phyloP scores from a whole-genome alignment of 2,888 invertebrate species.

The Uropetala carovei region DNA sequence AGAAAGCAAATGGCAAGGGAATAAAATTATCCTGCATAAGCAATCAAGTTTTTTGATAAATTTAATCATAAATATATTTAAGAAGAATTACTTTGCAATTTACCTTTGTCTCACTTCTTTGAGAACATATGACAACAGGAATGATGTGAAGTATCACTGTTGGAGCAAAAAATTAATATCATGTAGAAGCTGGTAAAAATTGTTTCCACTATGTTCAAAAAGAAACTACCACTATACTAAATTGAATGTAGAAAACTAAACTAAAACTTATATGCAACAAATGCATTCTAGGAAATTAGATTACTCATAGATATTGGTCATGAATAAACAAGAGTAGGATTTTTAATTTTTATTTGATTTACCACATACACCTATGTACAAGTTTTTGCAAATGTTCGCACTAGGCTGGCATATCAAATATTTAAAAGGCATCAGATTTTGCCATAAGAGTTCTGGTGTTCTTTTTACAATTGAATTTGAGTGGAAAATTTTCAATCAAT shows the following conservation, averaged over 20 bases:
- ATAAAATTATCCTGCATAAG: too few species aligned
- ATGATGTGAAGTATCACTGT: too few species aligned
- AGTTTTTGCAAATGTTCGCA: slow-evolving; percentile 55
- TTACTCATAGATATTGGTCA: background rate
- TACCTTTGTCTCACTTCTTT: too few species aligned
- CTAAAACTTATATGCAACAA: background rate
- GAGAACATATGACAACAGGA: too few species aligned
- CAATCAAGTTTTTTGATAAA: too few species aligned
- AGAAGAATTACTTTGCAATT: too few species aligned
- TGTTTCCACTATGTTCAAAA: too few species aligned
- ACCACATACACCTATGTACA: slow-evolving; percentile 64
- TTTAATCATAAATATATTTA: too few species aligned
- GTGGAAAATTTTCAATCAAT: slow-evolving; percentile 21
- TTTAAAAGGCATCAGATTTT: slow-evolving; percentile 44
- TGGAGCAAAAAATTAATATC: too few species aligned
- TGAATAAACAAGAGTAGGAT: background rate
- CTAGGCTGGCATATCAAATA: slow-evolving; percentile 54
- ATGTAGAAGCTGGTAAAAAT: too few species aligned
- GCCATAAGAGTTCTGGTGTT: slow-evolving; percentile 28
- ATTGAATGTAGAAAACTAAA: background rate
- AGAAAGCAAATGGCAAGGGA: too few species aligned
- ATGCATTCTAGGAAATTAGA: background rate
- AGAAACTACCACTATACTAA: too few species aligned
- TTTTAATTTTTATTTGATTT: slow-evolving; percentile 59
- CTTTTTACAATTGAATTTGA: slow-evolving; percentile 33